Evolutionary conservation across 2,797 vertebrate species (phyloP), one percentile per base, ranked within the genome.

Genomic region (Ciconia nigra): DNA sequence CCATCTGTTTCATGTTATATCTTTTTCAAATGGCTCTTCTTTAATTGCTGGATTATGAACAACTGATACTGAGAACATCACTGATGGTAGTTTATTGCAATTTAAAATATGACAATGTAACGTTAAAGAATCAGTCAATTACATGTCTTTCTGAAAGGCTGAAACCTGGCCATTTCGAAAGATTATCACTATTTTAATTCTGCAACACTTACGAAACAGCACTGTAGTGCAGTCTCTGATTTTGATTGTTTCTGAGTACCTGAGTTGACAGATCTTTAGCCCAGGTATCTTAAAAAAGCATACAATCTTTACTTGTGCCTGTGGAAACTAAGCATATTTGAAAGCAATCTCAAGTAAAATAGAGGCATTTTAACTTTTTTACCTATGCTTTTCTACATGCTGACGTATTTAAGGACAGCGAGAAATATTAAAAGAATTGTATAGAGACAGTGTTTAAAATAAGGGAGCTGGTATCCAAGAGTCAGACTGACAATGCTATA

Each of bases 1-100:
- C 83, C 83, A 66, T 94, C 76, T 94, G 62, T 86, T 95, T 91
- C 71, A n/a, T 59, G 65, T 85, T 95, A 37, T 37, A 54, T 71
- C 47, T 87, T 96, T 93, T 70, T 21, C 29, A 93, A 92, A 77
- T 31, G 4, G 7, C 66, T 92, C 29, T 85, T 90, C 66, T 76
- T 66, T 91, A 93, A 74, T 90, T 93, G 18, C 26, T 83, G 69
- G 42, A 69, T 89, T 72, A 33, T 29, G 71, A 92, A 26, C 35
- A 87, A 44, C 44, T 58, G 90, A 71, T 74, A 54, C 46, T 44
- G 52, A 89, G 80, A 83, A 54, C 15, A 21, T 33, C 21, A 26
- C 57, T 84, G 67, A n/a, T n/a, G 85, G 47, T 42, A 47, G 18
- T 41, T 90, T 63, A 58, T 49, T 79, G 66, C 49, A 47, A 31